Percentiles rank a stretch among this genome's conserved stretches.
Conservation (phyloP, 2,888 invertebrate genomes). For the Parthenolecanium corni region DNA sequence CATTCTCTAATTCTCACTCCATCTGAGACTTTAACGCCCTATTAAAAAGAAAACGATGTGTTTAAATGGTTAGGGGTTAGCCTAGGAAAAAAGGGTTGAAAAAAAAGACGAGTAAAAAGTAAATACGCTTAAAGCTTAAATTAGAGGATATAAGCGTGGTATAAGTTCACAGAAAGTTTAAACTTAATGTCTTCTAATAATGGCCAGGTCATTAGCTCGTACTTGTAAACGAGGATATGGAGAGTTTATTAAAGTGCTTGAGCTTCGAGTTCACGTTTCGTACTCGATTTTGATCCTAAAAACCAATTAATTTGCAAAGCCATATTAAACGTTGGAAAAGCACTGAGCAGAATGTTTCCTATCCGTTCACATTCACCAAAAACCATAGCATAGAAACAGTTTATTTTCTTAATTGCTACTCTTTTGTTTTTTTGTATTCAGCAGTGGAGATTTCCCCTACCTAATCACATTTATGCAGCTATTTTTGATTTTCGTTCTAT, state of each 20-base stretch:
- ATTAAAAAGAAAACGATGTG: too few species aligned
- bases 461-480: too few species aligned
- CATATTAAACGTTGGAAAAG: constrained; percentile 16
- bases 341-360: not conserved
- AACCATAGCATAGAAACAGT: too few species aligned
- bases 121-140: constrained; percentile 10
- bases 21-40: too few species aligned
- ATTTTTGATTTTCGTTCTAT: too few species aligned
- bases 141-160: constrained; percentile 1
- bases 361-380: too few species aligned
- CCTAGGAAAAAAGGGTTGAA: not conserved
- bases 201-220: constrained; percentile 19
- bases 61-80: not conserved
- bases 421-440: too few species aligned
- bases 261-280: constrained; percentile 1
- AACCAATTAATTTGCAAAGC: constrained; percentile 20
- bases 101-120: not conserved
- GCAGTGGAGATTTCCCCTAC: too few species aligned
- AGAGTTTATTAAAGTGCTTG: constrained; percentile 20
- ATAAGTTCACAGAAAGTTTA: not conserved
- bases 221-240: constrained; percentile 14
- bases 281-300: constrained; percentile 19
- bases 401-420: too few species aligned
- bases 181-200: constrained; percentile 19
- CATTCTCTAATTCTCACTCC: too few species aligned